Conservation (phyloP, 2,113 vertebrate genomes). For the Sclerurus mexicanus region DNA sequence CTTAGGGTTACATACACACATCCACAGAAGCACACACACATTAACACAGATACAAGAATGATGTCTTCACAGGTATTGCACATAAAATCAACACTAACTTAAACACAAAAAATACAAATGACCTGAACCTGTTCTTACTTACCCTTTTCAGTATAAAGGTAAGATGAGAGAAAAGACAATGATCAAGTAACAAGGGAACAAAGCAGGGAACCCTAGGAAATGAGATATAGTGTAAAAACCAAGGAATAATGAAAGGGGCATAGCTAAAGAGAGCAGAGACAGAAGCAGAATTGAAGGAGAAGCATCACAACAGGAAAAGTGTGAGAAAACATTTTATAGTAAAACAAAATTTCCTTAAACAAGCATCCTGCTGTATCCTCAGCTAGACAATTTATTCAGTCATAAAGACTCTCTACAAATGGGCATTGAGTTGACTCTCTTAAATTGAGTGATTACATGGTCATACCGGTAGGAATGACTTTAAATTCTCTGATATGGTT, state of each 20-base stretch:
- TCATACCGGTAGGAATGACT: not conserved
- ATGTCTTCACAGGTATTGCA: not conserved
- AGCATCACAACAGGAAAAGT: not conserved
- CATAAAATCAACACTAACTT: not conserved
- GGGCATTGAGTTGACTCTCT: fast-evolving
- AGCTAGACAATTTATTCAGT: not conserved
- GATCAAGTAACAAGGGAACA: not conserved
- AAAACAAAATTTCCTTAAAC: not conserved
- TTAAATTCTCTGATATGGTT: not conserved
- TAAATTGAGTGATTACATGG: not conserved
- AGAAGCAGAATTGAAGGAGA: not conserved
- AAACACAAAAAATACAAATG: not conserved
- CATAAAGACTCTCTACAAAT: not conserved
- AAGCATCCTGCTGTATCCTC: not conserved
- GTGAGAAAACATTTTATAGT: not conserved
- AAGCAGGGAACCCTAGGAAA: not conserved
- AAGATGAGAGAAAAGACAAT: not conserved
- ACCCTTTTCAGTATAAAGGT: not conserved
- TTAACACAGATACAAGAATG: not conserved
- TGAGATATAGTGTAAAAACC: not conserved
- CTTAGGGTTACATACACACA: not conserved
- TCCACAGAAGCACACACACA: no score
- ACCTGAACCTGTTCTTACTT: not conserved
- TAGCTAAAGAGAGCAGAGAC: not conserved
- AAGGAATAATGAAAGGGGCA: not conserved